Evolutionary conservation across 1,140 invertebrate genomes (phyloP), one percentile per base, ranked within the genome.

Genomic region (Eumaeus atala): DNA sequence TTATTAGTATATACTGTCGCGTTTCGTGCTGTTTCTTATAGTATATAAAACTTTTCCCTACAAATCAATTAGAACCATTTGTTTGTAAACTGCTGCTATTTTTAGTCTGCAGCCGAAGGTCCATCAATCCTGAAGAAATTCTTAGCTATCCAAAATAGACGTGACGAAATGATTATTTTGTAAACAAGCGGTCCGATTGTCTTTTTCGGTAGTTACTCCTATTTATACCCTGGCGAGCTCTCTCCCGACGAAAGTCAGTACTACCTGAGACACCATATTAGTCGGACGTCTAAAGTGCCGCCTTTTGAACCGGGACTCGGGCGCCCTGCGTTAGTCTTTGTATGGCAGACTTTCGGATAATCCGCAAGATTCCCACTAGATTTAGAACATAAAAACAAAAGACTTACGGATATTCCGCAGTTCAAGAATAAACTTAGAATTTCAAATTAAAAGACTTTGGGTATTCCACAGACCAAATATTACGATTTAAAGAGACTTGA

Each of bases 151-250:
- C 9, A 9, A 44, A 44, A 44, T 44, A 44, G 40, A 44, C 7
- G 12, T 17, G 16, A 44, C 40, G 9, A 16, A 44, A 44, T 44
- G 21, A 28, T 28, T 28, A 28, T 28, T 16, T 17, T 44, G 40
- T 44, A 44, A 44, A 44, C 40, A 44, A 44, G 40, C 40, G 40
- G 9, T 44, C 40, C 40, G 40, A 44, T 44, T 44, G 40, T 44
- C 16, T 44, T 44, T 44, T 44, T 44, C 16, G 12, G 40, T 44
- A 44, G 40, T 44, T 16, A 44, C 40, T 44, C 21, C 17, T 44
- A 44, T 44, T 44, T 44, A 44, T 44, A 44, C 40, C 40, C 40
- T 6, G 16, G 40, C 40, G 40, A 44, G 40, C 40, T 44, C 40
- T 44, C 40, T 16, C 40, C 40, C 40, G 40, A 44, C 12, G 40